Conservation (phyloP, 1,140 invertebrate species). For the Diorhabda sublineata region DNA sequence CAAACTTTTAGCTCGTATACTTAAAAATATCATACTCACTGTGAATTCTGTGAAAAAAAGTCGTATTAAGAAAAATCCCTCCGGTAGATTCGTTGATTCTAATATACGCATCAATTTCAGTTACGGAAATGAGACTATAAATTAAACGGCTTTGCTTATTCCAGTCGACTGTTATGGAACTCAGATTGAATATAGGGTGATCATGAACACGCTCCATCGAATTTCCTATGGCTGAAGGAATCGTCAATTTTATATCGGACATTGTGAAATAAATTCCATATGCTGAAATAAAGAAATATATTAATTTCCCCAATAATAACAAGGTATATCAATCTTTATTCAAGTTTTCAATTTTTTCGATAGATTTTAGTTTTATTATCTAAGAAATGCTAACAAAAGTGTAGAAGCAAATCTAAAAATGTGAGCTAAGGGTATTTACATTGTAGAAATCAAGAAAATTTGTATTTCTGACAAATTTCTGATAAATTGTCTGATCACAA, state of each 20-base stretch:
- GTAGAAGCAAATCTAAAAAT: too few species aligned
- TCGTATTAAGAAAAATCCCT: constrained; percentile 8
- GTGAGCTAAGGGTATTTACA: too few species aligned
- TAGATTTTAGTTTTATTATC: too few species aligned
- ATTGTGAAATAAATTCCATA: constrained; percentile 13
- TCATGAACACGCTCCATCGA: constrained; percentile 5
- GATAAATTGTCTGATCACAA: too few species aligned
- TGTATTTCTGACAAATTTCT: too few species aligned
- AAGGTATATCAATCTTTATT: too few species aligned
- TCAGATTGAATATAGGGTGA: neutral
- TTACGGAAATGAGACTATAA: neutral
- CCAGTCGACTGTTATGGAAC: neutral
- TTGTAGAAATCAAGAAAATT: too few species aligned
- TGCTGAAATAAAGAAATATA: neutral
- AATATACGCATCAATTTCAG: constrained; percentile 18
- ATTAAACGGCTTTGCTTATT: neutral
- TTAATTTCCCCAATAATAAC: too few species aligned
- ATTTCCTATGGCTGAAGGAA: constrained; percentile 4
- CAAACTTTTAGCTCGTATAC: too few species aligned
- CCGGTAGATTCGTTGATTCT: constrained; percentile 15
- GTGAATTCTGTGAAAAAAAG: constrained; percentile 3
- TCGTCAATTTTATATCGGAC: constrained; percentile 9
- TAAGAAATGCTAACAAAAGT: too few species aligned
- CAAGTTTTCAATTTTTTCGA: too few species aligned
- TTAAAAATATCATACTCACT: neutral